A percentile compares a stretch with the other conserved stretches of the same genome.
Evolutionary conservation across 2,113 vertebrate species (phyloP).

Genomic region (Pelvicachromis taeniatus): DNA sequence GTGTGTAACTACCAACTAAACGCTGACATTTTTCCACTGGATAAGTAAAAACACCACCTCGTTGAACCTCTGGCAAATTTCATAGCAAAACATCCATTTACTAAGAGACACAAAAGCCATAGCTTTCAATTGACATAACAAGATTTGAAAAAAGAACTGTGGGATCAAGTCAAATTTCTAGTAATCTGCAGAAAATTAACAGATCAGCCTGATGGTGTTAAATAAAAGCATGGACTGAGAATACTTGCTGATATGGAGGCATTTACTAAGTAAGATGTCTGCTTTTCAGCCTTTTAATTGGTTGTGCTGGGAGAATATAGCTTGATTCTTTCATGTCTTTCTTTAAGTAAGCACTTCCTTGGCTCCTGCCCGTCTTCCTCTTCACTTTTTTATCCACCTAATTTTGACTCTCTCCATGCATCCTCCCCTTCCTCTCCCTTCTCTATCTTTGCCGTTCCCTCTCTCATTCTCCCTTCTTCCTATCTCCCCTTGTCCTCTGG

Average conservation of each 20-base stretch:
- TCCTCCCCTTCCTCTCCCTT: neutral
- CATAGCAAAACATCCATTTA: neutral
- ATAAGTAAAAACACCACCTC: neutral
- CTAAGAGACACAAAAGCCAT: neutral
- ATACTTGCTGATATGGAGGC: neutral
- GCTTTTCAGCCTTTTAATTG: constrained; percentile 13
- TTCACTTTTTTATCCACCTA: neutral
- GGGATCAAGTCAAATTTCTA: neutral
- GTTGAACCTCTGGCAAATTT: neutral
- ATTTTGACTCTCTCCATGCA: neutral
- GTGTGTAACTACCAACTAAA: neutral
- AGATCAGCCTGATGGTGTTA: neutral
- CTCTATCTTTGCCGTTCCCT: neutral
- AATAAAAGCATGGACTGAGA: neutral
- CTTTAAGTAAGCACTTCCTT: neutral
- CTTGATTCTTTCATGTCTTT: constrained; percentile 16
- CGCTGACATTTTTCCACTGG: neutral
- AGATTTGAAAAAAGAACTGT: neutral
- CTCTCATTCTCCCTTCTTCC: neutral
- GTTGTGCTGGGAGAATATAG: neutral
- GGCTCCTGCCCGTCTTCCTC: neutral
- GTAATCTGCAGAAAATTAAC: neutral
- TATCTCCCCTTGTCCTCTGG: constrained; percentile 10
- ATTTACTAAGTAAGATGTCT: neutral
- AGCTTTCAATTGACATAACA: neutral